A percentile compares a stretch with the other conserved stretches of the same genome.
These are phyloP conservation scores for Macrotus californicus DNA, from an alignment of 2,113 vertebrate genomes.

Conservation along the genomic window DNA sequence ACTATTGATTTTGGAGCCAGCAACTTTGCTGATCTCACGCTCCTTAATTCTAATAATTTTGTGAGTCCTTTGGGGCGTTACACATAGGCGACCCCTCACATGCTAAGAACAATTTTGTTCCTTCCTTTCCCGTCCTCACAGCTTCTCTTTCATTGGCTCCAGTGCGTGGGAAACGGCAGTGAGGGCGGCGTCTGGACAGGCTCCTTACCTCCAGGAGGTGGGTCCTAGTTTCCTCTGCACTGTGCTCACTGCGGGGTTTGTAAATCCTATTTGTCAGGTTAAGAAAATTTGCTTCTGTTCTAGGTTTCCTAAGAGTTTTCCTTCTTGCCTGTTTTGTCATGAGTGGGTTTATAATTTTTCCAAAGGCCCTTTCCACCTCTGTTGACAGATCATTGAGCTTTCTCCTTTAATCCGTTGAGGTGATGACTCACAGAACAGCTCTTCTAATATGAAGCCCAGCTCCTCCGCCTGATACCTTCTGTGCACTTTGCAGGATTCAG, in stretches of 20 bases:
- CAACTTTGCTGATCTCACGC: neutral
- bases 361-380: neutral
- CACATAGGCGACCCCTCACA: accelerated
- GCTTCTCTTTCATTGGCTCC: neutral
- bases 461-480: neutral
- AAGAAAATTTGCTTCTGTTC: neutral
- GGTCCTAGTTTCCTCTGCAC: neutral
- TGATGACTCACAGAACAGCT: neutral
- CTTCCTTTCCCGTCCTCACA: neutral
- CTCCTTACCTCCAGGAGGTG: neutral
- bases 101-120: neutral
- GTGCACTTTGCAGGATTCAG: too few species aligned
- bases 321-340: neutral
- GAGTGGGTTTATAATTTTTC: neutral
- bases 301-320: neutral
- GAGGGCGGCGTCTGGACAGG: neutral
- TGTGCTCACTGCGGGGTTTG: neutral
- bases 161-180: neutral
- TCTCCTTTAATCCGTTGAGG: neutral
- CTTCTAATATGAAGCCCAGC: neutral
- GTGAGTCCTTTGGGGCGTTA: too few species aligned
- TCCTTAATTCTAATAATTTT: neutral
- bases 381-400: neutral
- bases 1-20: neutral
- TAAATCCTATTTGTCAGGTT: neutral